phyloP scores from a whole-genome alignment of 2,797 vertebrate genomes.

The Apogon hyalosoma region DNA sequence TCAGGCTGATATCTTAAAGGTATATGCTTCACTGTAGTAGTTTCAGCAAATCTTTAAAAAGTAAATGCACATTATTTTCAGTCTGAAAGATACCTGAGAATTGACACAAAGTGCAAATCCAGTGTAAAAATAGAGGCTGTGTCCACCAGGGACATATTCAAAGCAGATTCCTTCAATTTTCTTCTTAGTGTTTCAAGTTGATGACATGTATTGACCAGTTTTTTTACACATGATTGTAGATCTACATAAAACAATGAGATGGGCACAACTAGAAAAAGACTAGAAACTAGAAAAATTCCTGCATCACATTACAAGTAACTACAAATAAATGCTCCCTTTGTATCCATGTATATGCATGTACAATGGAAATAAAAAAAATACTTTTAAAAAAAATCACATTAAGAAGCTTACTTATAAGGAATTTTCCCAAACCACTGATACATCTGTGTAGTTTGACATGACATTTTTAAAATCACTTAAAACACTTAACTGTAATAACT shows the following conservation, averaged over 20 bases:
- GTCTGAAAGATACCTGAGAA: constrained; percentile 62
- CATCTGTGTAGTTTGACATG: background rate
- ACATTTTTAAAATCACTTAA: background rate
- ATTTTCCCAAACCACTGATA: background rate
- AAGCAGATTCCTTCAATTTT: constrained; percentile 12
- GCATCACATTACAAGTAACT: constrained; percentile 1
- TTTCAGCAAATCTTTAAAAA: constrained; percentile 22
- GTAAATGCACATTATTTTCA: constrained; percentile 14
- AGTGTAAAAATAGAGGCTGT: constrained; percentile 7
- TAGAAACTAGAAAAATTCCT: constrained; percentile 3
- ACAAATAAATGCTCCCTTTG: constrained; percentile 1
- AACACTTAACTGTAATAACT: constrained; percentile 12
- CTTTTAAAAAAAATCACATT: constrained; percentile 20
- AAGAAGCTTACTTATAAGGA: constrained; percentile 38
- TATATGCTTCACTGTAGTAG: background rate
- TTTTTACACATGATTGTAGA: background rate
- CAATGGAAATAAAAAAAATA: constrained; percentile 16
- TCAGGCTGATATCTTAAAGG: constrained; percentile 15
- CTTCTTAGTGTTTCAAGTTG: constrained; percentile 24
- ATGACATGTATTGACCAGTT: background rate
- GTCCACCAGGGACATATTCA: constrained; percentile 24
- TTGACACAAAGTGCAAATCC: constrained; percentile 41
- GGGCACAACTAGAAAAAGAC: constrained; percentile 12
- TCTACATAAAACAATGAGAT: background rate
- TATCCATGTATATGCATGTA: background rate